phyloP scores from a whole-genome alignment of 2,113 vertebrate species.

The Cephalopholis sonnerati region DNA sequence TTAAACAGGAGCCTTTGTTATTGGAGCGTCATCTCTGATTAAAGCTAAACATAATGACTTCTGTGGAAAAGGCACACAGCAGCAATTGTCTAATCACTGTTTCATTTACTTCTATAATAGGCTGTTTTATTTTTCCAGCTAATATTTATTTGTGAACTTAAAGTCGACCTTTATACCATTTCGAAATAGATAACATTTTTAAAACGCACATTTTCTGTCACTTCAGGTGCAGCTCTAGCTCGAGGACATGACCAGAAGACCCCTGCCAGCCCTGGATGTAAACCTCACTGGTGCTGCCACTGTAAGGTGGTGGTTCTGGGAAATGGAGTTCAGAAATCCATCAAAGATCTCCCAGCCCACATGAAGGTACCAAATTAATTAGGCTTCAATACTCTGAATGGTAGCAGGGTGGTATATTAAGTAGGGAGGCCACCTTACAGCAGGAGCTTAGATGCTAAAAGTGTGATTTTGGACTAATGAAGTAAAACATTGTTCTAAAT shows the following conservation, averaged over 20 bases:
- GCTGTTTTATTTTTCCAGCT: background rate
- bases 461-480: background rate
- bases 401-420: background rate
- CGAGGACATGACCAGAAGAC: constrained; percentile 83
- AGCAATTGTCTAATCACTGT: background rate
- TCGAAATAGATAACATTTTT: background rate
- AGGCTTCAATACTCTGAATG: background rate
- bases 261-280: constrained; percentile 82
- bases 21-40: constrained; percentile 53
- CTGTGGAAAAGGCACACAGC: constrained; percentile 4
- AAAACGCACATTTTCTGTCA: background rate
- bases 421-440: background rate
- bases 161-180: constrained; percentile 3
- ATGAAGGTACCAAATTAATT: constrained; percentile 75
- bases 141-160: constrained; percentile 4
- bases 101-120: background rate
- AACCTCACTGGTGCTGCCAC: constrained; percentile 95
- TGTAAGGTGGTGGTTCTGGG: constrained; percentile 97
- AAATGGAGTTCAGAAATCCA: constrained; percentile 91
- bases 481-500: background rate
- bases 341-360: constrained; percentile 87
- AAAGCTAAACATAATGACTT: constrained; percentile 40
- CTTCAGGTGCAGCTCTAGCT: constrained; percentile 82
- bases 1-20: constrained; percentile 43
- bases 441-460: background rate